Percentiles rank a stretch among this genome's conserved stretches.
These are phyloP conservation scores for Corythornis leucogaster DNA, from an alignment of 2,797 vertebrate species.

Conservation along the genomic window DNA sequence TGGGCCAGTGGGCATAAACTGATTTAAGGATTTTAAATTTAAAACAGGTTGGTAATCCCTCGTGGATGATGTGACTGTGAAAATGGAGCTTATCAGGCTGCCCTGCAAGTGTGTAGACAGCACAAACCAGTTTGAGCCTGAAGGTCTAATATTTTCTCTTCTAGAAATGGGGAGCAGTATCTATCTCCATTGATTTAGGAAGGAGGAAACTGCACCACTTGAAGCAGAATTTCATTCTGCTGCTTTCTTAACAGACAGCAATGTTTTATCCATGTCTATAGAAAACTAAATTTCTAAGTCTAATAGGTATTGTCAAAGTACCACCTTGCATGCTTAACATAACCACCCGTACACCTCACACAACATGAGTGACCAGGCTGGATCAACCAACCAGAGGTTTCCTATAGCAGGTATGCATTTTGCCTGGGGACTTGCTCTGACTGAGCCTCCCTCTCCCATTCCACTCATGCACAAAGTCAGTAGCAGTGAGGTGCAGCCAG, in stretches of 20 bases:
- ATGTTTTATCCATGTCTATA: not conserved
- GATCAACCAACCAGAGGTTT: not conserved
- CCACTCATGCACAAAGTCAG: not conserved
- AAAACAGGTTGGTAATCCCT: conserved; percentile 51
- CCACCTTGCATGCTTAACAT: not conserved
- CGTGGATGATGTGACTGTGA: conserved; percentile 14
- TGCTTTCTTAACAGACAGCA: not conserved
- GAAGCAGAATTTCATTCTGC: not conserved
- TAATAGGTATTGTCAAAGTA: not conserved
- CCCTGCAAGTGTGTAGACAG: not conserved
- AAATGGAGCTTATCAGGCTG: conserved; percentile 38
- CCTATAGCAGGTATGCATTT: not conserved
- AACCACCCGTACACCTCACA: not conserved
- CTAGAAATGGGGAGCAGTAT: not conserved
- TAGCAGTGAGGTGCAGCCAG: not conserved
- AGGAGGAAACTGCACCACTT: not conserved
- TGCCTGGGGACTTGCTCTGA: not conserved
- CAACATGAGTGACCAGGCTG: not conserved
- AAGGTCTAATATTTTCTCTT: not conserved
- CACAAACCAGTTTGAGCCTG: not conserved
- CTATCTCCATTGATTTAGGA: not conserved
- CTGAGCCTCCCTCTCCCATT: not conserved
- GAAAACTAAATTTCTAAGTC: not conserved
- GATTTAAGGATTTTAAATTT: conserved; percentile 58
- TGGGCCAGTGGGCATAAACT: conserved; percentile 30